These are phyloP conservation scores for Neodiprion virginianus DNA, from an alignment of 1,140 invertebrate genomes.

Conservation along the genomic window DNA sequence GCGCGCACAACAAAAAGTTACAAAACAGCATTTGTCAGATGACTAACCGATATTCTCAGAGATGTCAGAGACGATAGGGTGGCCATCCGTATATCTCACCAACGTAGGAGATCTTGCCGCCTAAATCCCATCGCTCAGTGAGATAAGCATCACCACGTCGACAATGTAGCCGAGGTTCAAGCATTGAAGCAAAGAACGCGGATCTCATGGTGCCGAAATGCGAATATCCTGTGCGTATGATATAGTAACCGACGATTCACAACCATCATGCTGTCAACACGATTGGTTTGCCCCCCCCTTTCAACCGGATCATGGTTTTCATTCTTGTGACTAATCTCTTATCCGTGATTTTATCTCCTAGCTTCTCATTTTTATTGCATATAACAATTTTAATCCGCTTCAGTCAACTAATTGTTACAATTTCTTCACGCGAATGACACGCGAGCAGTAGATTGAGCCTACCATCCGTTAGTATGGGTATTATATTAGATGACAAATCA, in stretches of 20 bases:
- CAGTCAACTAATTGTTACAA: too few species aligned
- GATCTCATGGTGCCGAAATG: neutral
- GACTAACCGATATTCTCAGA: constrained; percentile 64
- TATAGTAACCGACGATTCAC: too few species aligned
- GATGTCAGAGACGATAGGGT: constrained; percentile 53
- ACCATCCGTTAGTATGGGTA: too few species aligned
- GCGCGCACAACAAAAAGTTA: constrained; percentile 61
- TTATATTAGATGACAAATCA: too few species aligned
- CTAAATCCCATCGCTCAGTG: constrained; percentile 57
- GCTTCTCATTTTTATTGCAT: too few species aligned
- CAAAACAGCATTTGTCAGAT: constrained; percentile 65
- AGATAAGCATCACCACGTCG: constrained; percentile 28
- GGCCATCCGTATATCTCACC: constrained; percentile 51
- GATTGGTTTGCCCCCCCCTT: too few species aligned
- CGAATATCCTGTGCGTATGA: neutral
- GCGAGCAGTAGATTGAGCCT: too few species aligned
- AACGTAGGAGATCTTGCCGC: constrained; percentile 55
- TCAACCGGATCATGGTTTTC: neutral
- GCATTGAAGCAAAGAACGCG: neutral
- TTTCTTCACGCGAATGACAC: too few species aligned
- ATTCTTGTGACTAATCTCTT: neutral
- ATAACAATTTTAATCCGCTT: too few species aligned
- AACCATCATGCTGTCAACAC: too few species aligned
- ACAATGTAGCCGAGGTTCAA: neutral
- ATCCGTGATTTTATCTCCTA: neutral